Evolutionary conservation across 2,888 invertebrate species (phyloP).

Genomic region (Salticus scenicus): DNA sequence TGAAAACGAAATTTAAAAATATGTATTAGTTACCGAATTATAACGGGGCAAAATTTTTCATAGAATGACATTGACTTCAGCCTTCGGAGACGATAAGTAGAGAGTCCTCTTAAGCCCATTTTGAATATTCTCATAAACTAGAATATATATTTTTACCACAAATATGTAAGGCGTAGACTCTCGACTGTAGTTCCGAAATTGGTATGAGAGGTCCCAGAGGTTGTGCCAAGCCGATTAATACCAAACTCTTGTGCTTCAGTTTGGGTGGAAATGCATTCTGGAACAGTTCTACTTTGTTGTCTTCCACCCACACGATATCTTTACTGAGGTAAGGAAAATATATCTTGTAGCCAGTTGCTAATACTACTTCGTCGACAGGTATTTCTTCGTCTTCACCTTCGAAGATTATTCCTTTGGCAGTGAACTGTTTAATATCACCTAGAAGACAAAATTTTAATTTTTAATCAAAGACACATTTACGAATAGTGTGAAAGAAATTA

Average conservation of each 20-base stretch:
- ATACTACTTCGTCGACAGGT: conserved; percentile 67
- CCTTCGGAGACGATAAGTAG: too few species aligned
- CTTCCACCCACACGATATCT: conserved; percentile 59
- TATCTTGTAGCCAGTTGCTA: conserved; percentile 71
- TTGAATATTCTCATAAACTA: too few species aligned
- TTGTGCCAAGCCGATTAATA: conserved; percentile 88
- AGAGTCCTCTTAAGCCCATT: too few species aligned
- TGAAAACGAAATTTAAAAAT: too few species aligned
- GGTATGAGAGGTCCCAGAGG: conserved; percentile 87
- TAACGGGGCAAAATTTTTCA: too few species aligned
- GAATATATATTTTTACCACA: too few species aligned
- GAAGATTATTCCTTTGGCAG: conserved; percentile 63
- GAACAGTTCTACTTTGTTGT: conserved; percentile 70
- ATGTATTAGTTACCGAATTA: too few species aligned
- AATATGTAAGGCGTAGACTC: conserved; percentile 77
- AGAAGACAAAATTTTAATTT: too few species aligned
- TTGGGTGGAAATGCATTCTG: conserved; percentile 77
- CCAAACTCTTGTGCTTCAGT: conserved; percentile 86
- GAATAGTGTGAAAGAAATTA: too few species aligned
- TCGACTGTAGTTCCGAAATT: conserved; percentile 89
- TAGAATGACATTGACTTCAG: too few species aligned
- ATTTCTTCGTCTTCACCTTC: conserved; percentile 64
- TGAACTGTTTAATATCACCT: conserved; percentile 65
- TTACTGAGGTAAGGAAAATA: conserved; percentile 69
- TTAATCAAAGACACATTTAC: too few species aligned